A percentile compares a stretch with the other conserved stretches of the same genome.
These are phyloP conservation scores for Pachycephala philippinensis DNA, from an alignment of 2,113 vertebrate species.

Conservation along the genomic window DNA sequence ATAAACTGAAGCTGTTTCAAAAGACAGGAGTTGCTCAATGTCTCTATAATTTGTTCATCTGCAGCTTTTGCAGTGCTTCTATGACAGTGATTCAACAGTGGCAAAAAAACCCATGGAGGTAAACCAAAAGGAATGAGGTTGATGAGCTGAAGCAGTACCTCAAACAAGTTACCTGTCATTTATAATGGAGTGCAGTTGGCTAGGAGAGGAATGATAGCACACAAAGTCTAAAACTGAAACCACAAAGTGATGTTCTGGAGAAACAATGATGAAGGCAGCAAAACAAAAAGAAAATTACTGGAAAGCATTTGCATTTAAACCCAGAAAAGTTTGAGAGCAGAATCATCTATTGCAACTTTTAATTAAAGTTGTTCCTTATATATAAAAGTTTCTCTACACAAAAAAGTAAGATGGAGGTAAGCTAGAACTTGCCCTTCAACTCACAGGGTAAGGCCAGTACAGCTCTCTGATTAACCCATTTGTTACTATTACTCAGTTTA, in stretches of 20 bases:
- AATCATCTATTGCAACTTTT: neutral
- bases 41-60: neutral
- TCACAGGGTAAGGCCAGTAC: neutral
- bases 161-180: neutral
- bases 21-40: neutral
- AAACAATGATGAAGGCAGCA: neutral
- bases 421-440: neutral
- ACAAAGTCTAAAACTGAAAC: neutral
- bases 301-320: neutral
- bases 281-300: neutral
- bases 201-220: neutral
- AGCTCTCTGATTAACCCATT: neutral
- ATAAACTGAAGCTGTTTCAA: neutral
- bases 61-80: neutral
- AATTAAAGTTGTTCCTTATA: neutral
- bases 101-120: neutral
- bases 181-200: neutral
- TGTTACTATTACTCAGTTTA: neutral
- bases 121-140: neutral
- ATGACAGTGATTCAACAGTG: accelerated
- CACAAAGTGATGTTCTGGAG: neutral
- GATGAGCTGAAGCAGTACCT: neutral
- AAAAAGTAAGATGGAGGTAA: neutral
- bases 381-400: neutral
- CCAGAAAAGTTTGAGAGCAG: neutral